phyloP scores from a whole-genome alignment of 2,888 invertebrate species.

The Phymatocera aterrima region DNA sequence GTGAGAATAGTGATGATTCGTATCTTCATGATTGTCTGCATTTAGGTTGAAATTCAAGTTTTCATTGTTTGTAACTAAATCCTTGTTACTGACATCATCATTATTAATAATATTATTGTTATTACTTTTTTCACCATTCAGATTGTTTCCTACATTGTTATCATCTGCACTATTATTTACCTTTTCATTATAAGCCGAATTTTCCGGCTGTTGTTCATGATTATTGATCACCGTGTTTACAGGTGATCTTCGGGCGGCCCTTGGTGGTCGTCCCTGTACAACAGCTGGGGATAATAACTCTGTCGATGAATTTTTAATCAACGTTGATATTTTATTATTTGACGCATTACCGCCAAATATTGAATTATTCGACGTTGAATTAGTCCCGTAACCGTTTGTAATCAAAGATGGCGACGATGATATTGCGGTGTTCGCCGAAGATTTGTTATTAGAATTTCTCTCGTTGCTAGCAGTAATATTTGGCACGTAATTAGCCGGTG shows the following conservation, averaged over 20 bases:
- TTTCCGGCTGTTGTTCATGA: slow-evolving; percentile 61
- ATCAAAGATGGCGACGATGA: neutral
- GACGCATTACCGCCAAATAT: slow-evolving; percentile 44
- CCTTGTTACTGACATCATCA: slow-evolving; percentile 56
- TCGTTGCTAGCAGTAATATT: slow-evolving; percentile 63
- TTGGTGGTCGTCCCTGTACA: slow-evolving; percentile 53
- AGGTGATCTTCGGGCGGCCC: slow-evolving; percentile 50
- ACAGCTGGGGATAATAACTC: slow-evolving; percentile 52
- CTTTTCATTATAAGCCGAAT: slow-evolving; percentile 56
- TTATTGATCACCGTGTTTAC: slow-evolving; percentile 61
- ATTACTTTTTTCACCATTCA: slow-evolving; percentile 44
- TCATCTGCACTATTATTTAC: slow-evolving; percentile 58
- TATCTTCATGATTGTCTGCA: neutral
- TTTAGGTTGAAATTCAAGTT: neutral
- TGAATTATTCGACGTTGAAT: neutral
- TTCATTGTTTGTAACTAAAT: slow-evolving; percentile 15
- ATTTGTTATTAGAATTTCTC: slow-evolving; percentile 38
- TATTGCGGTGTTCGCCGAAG: neutral
- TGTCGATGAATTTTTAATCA: slow-evolving; percentile 51
- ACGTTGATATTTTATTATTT: slow-evolving; percentile 13
- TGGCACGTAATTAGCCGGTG: slow-evolving; percentile 85
- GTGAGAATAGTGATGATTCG: too few relatives aligned
- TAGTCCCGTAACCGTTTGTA: slow-evolving; percentile 66
- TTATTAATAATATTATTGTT: slow-evolving; percentile 40
- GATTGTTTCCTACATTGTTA: slow-evolving; percentile 50